These are phyloP conservation scores for Zaprionus davidi DNA, from an alignment of 1,140 invertebrate genomes.

Conservation along the genomic window DNA sequence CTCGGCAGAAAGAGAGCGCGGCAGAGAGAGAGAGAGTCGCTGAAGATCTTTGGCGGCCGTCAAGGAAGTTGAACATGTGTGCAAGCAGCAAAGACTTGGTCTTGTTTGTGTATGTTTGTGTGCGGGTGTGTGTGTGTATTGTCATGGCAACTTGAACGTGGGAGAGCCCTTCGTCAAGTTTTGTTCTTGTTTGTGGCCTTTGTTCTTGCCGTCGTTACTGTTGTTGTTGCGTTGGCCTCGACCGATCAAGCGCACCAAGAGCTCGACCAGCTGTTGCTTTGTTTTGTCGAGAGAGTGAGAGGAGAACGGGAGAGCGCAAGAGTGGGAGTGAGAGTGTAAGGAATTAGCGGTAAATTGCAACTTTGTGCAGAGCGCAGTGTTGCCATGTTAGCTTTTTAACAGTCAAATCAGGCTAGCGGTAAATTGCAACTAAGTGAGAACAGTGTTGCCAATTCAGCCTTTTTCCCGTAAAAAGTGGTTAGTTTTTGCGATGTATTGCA, in stretches of 20 bases:
- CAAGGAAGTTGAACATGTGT: constrained; percentile 69
- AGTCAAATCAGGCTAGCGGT: background rate
- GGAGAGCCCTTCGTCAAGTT: constrained; percentile 72
- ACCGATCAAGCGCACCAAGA: constrained; percentile 58
- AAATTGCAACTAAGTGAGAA: background rate
- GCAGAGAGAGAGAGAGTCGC: constrained; percentile 2
- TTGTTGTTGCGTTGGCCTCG: constrained; percentile 62
- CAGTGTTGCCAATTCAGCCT: too few relatives aligned
- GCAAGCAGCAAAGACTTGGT: background rate
- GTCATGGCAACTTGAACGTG: constrained; percentile 65
- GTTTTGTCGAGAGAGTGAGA: constrained; percentile 34
- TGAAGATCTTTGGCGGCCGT: constrained; percentile 38
- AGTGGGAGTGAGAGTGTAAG: constrained; percentile 8
- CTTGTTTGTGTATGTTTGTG: constrained; percentile 2
- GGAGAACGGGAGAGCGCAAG: background rate
- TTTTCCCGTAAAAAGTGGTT: too few relatives aligned
- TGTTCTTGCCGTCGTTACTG: constrained; percentile 50
- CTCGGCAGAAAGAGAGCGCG: constrained; percentile 7
- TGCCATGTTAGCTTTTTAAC: too few relatives aligned
- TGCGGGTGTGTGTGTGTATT: constrained; percentile 28
- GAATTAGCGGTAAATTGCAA: constrained; percentile 24
- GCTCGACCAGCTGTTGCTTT: constrained; percentile 75
- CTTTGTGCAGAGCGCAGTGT: background rate
- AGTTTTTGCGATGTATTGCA: constrained; percentile 11
- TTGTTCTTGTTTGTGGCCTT: constrained; percentile 50